Evolutionary conservation across 2,113 vertebrate genomes (phyloP), one percentile per base, ranked within the genome.

Genomic region (Crotophaga sulcirostris): DNA sequence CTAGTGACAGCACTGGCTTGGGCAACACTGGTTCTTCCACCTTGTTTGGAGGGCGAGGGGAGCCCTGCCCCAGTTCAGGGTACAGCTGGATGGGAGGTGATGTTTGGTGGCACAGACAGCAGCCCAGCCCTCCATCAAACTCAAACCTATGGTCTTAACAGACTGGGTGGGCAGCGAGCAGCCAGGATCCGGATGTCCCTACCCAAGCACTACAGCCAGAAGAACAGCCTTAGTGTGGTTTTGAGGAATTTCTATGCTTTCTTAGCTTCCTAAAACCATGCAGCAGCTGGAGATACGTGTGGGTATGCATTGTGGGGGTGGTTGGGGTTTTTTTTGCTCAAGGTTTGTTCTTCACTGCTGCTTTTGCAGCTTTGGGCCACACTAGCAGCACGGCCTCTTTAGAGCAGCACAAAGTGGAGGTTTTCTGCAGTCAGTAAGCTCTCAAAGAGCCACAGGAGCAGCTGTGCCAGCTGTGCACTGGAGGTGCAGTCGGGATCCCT

Each of bases 31-130:
- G 6, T 40, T 55, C 26, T 20, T 9, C 20, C 26, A 14, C 25
- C 24, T 5, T 3, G 0, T 31, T 16, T 14, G 25, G 20, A 14
- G 4, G 5, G 60, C 0, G 4, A 4, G 3, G 9, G 26, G n/a
- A 31, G n/a, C 12, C 56, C 90, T 21, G 36, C 33, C 8, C 26
- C 28, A 10, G 34, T 1, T 38, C 31, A 5, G 28, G 2, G 13
- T 3, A 23, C 1, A 3, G 58, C 21, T 17, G 26, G 23, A 12
- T 42, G 45, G 31, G 29, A 55, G 47, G 20, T 20, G 44, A 6
- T 3, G 49, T 13, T 11, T 7, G 68, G 47, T 16, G 45, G 52
- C 66, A 59, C 8, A 10, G 28, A 26, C 2, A 1, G 20, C 21
- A 67, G 25, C 18, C 45, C 28, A 56, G 40, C 29, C 16, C 56